Base-by-base conservation (phyloP, 2,797 vertebrate genomes). In the Melanotaenia parkinsoni region DNA sequence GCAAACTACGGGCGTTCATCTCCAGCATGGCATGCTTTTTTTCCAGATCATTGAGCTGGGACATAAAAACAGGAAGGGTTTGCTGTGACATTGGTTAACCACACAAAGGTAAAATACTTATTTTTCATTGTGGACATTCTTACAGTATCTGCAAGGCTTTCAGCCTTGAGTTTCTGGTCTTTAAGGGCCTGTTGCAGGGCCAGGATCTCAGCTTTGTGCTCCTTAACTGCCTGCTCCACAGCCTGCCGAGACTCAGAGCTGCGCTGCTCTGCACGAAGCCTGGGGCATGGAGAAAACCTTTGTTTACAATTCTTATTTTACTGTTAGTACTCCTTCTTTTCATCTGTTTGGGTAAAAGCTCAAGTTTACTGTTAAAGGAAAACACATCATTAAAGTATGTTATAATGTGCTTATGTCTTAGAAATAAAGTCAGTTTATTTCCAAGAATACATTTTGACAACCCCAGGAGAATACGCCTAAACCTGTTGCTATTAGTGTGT, bases 1-100 rank as follows among this genome's bases (percentile, higher is more conserved):
- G 98, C 76, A 99, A 92, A 86, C 97, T 98, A 74, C 95, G 96
- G 13, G 98, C 96, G 0, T 98, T 99, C 97, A 99, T 98, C 89
- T 99, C 98, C 85, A 99, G 91, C 97, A 99, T 98, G 76, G 98
- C 93, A 0, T 99, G 98, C 82, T 99, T 99, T 94, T 99, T 99
- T 91, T 99, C 98, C 93, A 99, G 92, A 84, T 99, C 97, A 58
- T 95, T 97, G 66, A 99, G 87, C 98, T 99, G 79, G 74, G 45
- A 30, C 72, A 40, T 72, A 64, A 79, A 51, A 60, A 57, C 57
- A 63, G 38, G n/a, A 37, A 28, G 43, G 40, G 20, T 57, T 63
- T 51, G 22, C 51, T 2, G 54, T 2, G 28, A 70, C 35, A 38
- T 63, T 40, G 74, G 64, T 37, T 50, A 10, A 62, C 64, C 10